phyloP scores from a whole-genome alignment of 2,797 vertebrate genomes.

The Notolepis coatsorum region DNA sequence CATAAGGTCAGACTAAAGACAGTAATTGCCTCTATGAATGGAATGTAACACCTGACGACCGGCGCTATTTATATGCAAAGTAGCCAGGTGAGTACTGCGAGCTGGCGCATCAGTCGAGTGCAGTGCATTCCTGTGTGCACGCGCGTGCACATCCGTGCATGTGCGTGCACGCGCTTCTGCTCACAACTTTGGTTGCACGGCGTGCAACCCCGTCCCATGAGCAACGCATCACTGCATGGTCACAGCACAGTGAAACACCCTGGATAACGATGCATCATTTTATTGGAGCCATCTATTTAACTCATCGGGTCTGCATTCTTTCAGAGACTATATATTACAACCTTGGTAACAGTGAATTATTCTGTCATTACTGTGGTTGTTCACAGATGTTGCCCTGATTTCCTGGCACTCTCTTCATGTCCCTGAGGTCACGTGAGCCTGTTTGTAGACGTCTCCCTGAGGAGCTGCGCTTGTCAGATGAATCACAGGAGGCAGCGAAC shows the following conservation, averaged over 20 bases:
- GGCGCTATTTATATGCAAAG: too few relatives aligned
- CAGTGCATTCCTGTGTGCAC: too few relatives aligned
- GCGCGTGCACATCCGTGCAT: too few relatives aligned
- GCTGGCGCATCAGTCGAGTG: too few relatives aligned
- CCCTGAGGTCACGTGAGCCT: conserved; percentile 19
- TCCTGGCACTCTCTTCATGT: conserved; percentile 16
- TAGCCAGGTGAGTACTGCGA: too few relatives aligned
- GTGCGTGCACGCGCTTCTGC: too few relatives aligned
- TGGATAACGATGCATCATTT: conserved; percentile 1
- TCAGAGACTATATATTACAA: conserved; percentile 24
- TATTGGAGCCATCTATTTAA: neutral
- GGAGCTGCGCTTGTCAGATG: conserved; percentile 20
- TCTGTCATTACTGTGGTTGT: neutral
- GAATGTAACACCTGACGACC: too few relatives aligned
- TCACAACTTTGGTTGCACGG: too few relatives aligned
- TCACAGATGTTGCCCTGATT: conserved; percentile 30
- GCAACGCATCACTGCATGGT: neutral
- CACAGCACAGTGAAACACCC: too few relatives aligned
- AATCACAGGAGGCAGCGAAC: conserved; percentile 41
- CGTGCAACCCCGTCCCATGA: too few relatives aligned
- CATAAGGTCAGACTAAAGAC: too few relatives aligned
- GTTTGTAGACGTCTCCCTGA: conserved; percentile 18
- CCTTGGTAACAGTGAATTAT: neutral
- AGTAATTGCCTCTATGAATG: too few relatives aligned
- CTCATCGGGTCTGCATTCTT: conserved; percentile 5